Evolutionary conservation across 2,888 invertebrate species (phyloP).

Genomic region (Dasypolia templi): DNA sequence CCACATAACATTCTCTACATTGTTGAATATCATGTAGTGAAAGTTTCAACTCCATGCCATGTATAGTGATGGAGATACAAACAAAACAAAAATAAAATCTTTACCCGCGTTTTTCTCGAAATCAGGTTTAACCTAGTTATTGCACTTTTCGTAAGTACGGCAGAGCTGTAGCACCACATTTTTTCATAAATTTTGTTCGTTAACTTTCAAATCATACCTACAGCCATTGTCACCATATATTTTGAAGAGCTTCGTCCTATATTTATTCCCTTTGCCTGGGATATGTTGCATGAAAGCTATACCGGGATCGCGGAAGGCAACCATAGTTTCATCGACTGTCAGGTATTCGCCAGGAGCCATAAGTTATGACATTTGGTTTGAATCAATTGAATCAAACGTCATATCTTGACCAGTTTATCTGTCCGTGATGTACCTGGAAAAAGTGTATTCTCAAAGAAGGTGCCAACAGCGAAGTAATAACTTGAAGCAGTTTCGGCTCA

Average conservation of each 20-base stretch:
- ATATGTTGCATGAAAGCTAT: conserved; percentile 3
- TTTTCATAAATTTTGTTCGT: conserved; percentile 4
- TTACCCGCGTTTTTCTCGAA: too few relatives aligned
- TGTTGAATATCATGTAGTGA: too few relatives aligned
- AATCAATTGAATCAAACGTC: not conserved
- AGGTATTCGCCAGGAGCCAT: not conserved
- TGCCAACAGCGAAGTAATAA: conserved; percentile 7
- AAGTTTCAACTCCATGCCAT: too few relatives aligned
- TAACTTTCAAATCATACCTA: not conserved
- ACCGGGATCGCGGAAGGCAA: not conserved
- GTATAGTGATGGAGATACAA: too few relatives aligned
- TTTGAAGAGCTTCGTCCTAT: conserved; percentile 3
- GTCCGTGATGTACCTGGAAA: not conserved
- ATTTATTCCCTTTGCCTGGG: not conserved
- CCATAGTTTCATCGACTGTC: conserved; percentile 4
- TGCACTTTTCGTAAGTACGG: too few relatives aligned
- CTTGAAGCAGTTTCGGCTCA: conserved; percentile 7
- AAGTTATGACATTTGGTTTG: not conserved
- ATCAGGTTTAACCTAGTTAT: too few relatives aligned
- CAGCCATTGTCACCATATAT: conserved; percentile 4
- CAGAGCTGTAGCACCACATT: too few relatives aligned
- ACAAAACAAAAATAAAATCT: too few relatives aligned
- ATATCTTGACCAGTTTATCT: not conserved
- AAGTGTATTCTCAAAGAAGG: conserved; percentile 3
- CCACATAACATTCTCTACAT: too few relatives aligned